Evolutionary conservation across 2,888 invertebrate species (phyloP), one percentile per base, ranked within the genome.

Genomic region (Glaucopsyche alexis): DNA sequence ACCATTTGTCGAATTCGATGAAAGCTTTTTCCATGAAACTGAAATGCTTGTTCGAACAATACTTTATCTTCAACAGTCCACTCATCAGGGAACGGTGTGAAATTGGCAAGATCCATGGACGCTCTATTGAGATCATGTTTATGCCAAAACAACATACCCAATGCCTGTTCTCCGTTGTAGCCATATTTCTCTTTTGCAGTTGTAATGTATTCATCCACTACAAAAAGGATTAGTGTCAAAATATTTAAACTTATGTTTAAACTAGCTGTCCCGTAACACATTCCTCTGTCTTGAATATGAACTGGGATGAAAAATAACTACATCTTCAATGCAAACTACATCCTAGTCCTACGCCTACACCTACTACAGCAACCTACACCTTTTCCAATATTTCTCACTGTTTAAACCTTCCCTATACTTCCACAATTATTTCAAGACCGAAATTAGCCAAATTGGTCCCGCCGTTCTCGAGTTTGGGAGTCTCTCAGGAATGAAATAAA

Each of bases 41-140:
- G 98, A 88, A 99, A 99, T 52, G 99, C 99, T 90, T 99, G 99
- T 85, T 99, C 99, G 91, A 99, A 99, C 14, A 99, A 93, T 71
- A 99, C 98, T 93, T 99, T 99, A 85, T 99, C 99, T 89, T 99
- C 99, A 0, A 98, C 97, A 3, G 98, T 98, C 99, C 99, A 99
- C 84, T 99, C 99, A 89, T 99, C 99, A 14, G 99, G 99, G 82
- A 98, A 98, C 1, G 99, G 99, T 74, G 98, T 98, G 86, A 99
- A 99, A 88, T 99, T 99, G 1, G 98, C 97, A 80, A 99, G 94
- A 86, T 99, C 99, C 87, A 97, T 94, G 29, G 98, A 96, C 9
- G 99, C 99, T 81, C 97, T 94, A 79, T 97, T 98, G 75, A 99
- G 94, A 87, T 99, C 98, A 89, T 99, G 99, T 90, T 98, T 98